Conservation (phyloP, 2,113 vertebrate genomes). For the Pelecanoides urinatrix region DNA sequence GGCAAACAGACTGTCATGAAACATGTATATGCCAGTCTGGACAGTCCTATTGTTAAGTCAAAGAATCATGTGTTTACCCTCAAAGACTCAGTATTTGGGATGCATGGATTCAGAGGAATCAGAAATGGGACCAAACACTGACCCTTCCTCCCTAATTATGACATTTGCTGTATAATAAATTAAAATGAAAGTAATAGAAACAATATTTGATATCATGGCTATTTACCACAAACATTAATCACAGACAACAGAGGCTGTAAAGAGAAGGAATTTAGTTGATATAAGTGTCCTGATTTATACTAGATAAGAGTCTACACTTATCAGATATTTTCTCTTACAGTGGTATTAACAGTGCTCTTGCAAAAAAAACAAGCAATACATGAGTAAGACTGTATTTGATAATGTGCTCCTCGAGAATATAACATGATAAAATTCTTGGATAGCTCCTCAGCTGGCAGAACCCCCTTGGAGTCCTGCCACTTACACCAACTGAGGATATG, state of each 20-base stretch:
- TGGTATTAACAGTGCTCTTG: neutral
- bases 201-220: neutral
- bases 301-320: neutral
- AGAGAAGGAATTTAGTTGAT: neutral
- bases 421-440: neutral
- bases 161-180: neutral
- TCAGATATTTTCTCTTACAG: neutral
- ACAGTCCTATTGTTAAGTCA: neutral
- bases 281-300: neutral
- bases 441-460: neutral
- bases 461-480: neutral
- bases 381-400: neutral
- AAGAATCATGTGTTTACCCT: neutral
- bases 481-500: neutral
- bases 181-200: neutral
- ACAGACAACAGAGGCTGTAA: neutral
- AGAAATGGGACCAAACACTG: neutral
- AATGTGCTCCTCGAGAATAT: neutral
- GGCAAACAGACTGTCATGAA: neutral
- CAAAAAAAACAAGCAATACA: neutral
- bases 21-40: neutral
- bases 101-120: neutral
- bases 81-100: neutral
- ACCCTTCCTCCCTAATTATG: neutral
- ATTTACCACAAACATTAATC: neutral